Percentiles rank a stretch among this genome's conserved stretches.
phyloP scores from a whole-genome alignment of 2,113 vertebrate species.

The Puma concolor region DNA sequence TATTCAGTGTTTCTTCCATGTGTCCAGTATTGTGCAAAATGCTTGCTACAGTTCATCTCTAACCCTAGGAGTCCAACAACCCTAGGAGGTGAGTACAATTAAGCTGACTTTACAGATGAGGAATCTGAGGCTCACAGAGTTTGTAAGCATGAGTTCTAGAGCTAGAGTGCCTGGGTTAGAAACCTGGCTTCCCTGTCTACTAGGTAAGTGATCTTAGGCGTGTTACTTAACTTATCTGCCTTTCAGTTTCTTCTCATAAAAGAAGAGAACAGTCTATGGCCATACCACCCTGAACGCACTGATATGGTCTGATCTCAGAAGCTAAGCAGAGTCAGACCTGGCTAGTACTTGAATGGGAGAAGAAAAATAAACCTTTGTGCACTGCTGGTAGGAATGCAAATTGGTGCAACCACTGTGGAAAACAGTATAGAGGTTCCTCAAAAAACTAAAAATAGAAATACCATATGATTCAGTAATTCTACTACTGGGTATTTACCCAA shows the following conservation, averaged over 20 bases:
- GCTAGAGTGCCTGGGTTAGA: not conserved
- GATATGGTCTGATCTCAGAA: no score
- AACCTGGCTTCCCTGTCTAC: conserved; percentile 27
- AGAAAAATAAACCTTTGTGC: no score
- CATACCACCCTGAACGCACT: no score
- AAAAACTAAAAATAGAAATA: no score
- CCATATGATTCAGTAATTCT: no score
- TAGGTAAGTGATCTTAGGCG: not conserved
- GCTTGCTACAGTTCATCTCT: not conserved
- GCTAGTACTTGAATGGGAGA: no score
- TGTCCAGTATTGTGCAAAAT: not conserved
- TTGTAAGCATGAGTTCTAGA: not conserved
- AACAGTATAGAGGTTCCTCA: no score
- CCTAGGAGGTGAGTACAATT: not conserved
- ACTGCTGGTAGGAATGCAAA: no score
- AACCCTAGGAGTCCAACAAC: not conserved
- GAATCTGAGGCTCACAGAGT: not conserved
- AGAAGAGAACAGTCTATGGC: not conserved
- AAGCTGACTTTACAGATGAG: conserved; percentile 38
- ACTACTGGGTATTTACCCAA: no score
- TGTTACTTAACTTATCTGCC: conserved; percentile 7
- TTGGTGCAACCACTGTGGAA: no score
- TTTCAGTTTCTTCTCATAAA: conserved; percentile 17
- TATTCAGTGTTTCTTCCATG: not conserved
- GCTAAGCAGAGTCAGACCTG: no score